Conservation (phyloP, 2,797 vertebrate species). For the Notolabrus celidotus region DNA sequence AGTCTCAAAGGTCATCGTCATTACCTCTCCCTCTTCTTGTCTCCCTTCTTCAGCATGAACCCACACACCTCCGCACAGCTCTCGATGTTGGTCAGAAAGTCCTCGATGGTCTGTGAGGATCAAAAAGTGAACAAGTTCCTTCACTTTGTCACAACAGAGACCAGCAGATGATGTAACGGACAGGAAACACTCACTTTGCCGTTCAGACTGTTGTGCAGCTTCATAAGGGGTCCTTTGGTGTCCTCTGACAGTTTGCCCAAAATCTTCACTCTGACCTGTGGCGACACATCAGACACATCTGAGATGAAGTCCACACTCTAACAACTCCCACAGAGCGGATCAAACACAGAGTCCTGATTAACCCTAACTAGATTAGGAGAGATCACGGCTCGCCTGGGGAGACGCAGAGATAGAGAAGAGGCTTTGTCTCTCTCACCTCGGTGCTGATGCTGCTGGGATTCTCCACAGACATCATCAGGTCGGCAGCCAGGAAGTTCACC, state of each 20-base stretch:
- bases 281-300: constrained; percentile 37
- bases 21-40: constrained; percentile 98
- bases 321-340: constrained; percentile 6
- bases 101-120: constrained; percentile 88
- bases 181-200: constrained; percentile 87
- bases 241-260: constrained; percentile 92
- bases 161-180: background rate
- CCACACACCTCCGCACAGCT: constrained; percentile 90
- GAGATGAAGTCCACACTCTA: background rate
- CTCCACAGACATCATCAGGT: constrained; percentile 92
- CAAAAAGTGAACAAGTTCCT: background rate
- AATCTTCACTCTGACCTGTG: constrained; percentile 93
- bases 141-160: background rate
- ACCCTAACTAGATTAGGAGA: background rate
- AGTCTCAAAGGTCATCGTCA: no score
- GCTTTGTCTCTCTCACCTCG: constrained; percentile 82
- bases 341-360: background rate
- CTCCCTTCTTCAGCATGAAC: constrained; percentile 94
- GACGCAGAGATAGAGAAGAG: background rate
- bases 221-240: constrained; percentile 88
- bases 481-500: constrained; percentile 93
- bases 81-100: constrained; percentile 91
- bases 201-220: constrained; percentile 92
- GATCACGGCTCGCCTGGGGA: background rate
- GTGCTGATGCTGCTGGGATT: constrained; percentile 87